Conservation (phyloP, 2,888 invertebrate genomes). For the Imbricaverruca yamaguchii region DNA sequence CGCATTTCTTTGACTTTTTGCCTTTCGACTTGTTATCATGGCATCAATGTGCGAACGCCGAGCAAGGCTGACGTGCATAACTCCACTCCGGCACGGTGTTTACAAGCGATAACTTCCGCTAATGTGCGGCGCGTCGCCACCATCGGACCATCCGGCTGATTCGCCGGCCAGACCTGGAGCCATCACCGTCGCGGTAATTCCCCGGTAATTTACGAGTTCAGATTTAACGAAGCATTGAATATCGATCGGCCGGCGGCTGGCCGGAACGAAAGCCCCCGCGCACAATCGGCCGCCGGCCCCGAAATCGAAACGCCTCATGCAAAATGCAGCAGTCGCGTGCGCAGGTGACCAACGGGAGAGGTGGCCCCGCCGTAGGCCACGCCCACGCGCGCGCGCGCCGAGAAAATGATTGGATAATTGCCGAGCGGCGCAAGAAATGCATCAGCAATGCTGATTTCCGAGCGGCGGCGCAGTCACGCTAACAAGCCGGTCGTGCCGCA, state of each 20-base stretch:
- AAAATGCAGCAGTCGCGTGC: neutral
- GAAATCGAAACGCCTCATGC: neutral
- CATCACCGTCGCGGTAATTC: neutral
- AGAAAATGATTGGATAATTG: constrained; percentile 13
- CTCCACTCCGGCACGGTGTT: too few relatives aligned
- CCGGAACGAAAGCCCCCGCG: neutral
- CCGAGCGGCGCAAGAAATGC: neutral
- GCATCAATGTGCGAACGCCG: too few relatives aligned
- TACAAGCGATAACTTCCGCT: too few relatives aligned
- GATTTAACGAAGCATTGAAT: neutral
- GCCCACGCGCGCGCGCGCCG: neutral
- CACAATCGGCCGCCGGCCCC: neutral
- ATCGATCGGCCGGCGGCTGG: neutral
- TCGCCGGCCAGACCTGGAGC: too few relatives aligned
- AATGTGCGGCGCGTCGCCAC: too few relatives aligned
- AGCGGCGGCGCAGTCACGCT: neutral
- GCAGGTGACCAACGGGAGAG: neutral
- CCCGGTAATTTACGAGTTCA: neutral
- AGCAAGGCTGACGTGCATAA: too few relatives aligned
- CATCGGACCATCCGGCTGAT: too few relatives aligned
- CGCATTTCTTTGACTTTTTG: too few relatives aligned
- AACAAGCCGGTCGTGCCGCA: neutral
- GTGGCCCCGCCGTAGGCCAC: neutral
- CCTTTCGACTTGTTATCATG: too few relatives aligned
- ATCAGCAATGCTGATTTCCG: neutral